phyloP scores from a whole-genome alignment of 2,797 vertebrate genomes.

The Poecilia picta region DNA sequence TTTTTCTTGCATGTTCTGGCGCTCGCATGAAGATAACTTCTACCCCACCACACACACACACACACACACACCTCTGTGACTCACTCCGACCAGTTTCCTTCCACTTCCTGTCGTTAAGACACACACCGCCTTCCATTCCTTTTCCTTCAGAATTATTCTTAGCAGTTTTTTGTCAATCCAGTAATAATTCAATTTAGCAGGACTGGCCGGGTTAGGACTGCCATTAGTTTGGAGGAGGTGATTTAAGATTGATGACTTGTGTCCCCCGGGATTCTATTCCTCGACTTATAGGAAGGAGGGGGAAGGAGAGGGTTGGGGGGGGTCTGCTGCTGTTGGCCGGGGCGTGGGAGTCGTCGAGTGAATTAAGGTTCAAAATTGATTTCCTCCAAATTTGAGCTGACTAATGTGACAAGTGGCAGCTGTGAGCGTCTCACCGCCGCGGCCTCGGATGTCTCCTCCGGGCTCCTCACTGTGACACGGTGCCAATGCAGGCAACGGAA shows the following conservation, averaged over 20 bases:
- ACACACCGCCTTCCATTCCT: conserved; percentile 62
- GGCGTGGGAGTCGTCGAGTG: conserved; percentile 82
- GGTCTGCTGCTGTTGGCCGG: conserved; percentile 59
- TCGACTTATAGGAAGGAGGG: conserved; percentile 45
- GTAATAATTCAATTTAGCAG: conserved; percentile 87
- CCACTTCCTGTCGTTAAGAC: conserved; percentile 79
- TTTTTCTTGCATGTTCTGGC: conserved; percentile 31
- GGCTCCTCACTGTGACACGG: conserved; percentile 84
- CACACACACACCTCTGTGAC: conserved; percentile 25
- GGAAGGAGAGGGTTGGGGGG: conserved; percentile 9
- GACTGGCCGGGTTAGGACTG: conserved; percentile 71
- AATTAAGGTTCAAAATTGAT: conserved; percentile 86
- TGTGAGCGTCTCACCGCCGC: conserved; percentile 77
- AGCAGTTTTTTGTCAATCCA: conserved; percentile 83
- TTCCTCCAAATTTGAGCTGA: conserved; percentile 85
- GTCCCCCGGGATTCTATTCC: conserved; percentile 79
- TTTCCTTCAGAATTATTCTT: conserved; percentile 78
- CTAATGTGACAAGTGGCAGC: conserved; percentile 87
- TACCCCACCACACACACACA: background rate
- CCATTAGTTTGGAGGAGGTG: conserved; percentile 84
- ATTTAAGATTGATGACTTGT: conserved; percentile 88
- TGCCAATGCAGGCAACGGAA: conserved; percentile 64
- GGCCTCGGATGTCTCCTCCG: conserved; percentile 83
- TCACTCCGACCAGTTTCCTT: conserved; percentile 67
- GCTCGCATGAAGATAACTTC: conserved; percentile 41